These are phyloP conservation scores for Epinephelus coioides DNA, from an alignment of 2,797 vertebrate genomes.

Conservation along the genomic window DNA sequence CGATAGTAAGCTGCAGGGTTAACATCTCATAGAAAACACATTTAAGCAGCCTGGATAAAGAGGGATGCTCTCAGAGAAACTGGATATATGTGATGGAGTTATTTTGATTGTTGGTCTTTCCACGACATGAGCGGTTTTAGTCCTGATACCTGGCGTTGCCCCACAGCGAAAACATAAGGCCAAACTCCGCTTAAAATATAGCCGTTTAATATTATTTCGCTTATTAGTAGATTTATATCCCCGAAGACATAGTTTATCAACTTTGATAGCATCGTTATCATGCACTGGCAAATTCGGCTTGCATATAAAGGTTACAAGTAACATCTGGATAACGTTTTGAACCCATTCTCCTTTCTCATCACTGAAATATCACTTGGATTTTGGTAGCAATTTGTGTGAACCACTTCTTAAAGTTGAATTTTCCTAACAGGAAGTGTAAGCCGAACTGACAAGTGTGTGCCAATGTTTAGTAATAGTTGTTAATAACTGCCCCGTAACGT, in stretches of 20 bases:
- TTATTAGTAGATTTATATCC: not conserved
- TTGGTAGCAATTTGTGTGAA: constrained; percentile 1
- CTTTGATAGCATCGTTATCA: not conserved
- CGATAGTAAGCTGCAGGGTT: constrained; percentile 2
- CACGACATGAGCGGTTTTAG: constrained; percentile 27
- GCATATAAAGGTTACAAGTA: not conserved
- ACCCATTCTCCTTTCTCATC: not conserved
- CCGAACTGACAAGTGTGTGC: constrained; percentile 27
- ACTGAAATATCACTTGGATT: too few species aligned
- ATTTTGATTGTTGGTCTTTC: constrained; percentile 46
- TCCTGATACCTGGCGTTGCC: constrained; percentile 16
- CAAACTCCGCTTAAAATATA: not conserved
- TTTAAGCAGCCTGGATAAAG: not conserved
- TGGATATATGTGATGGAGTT: not conserved
- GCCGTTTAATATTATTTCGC: not conserved
- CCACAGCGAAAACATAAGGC: constrained; percentile 21
- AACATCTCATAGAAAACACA: not conserved
- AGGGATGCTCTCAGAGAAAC: too few species aligned
- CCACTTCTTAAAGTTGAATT: not conserved
- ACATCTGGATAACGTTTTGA: not conserved
- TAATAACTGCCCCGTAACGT: rapidly evolving
- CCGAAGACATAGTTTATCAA: not conserved
- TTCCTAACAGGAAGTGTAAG: not conserved
- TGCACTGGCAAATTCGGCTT: constrained; percentile 24
- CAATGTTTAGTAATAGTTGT: rapidly evolving